A percentile compares a stretch with the other conserved stretches of the same genome.
Evolutionary conservation across 2,888 invertebrate species (phyloP).

Genomic region (Pyrrhia umbra): DNA sequence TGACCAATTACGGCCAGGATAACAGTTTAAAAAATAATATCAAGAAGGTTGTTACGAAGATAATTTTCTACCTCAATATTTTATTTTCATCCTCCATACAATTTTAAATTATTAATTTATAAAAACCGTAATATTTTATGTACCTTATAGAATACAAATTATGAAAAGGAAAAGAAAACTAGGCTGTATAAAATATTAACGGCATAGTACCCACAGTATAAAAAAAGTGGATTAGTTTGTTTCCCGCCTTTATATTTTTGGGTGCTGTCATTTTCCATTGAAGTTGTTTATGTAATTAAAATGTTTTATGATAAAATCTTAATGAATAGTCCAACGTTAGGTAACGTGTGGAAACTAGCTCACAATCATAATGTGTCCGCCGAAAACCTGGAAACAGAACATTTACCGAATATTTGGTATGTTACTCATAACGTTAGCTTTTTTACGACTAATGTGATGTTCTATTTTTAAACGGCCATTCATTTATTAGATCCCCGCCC

Average conservation of each 20-base stretch:
- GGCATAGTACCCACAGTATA: not conserved
- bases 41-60: not conserved
- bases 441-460: not conserved
- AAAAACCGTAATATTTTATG: no score
- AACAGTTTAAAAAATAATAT: not conserved
- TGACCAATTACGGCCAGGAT: not conserved
- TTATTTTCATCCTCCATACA: no score
- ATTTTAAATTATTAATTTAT: no score
- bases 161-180: not conserved
- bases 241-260: conserved; percentile 11
- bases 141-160: not conserved
- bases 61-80: no score
- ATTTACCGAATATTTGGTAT: conserved; percentile 63
- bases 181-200: conserved; percentile 32
- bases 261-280: not conserved
- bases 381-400: conserved; percentile 28
- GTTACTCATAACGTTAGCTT: no score
- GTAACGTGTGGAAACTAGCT: conserved; percentile 61
- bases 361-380: conserved; percentile 52
- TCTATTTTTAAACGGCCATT: not conserved
- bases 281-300: not conserved
- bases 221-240: conserved; percentile 35
- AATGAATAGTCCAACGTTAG: conserved; percentile 51
- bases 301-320: conserved; percentile 63
- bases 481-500: no score